Evolutionary conservation across 1,140 invertebrate genomes (phyloP), one percentile per base, ranked within the genome.

Genomic region (Oscheius sp.): DNA sequence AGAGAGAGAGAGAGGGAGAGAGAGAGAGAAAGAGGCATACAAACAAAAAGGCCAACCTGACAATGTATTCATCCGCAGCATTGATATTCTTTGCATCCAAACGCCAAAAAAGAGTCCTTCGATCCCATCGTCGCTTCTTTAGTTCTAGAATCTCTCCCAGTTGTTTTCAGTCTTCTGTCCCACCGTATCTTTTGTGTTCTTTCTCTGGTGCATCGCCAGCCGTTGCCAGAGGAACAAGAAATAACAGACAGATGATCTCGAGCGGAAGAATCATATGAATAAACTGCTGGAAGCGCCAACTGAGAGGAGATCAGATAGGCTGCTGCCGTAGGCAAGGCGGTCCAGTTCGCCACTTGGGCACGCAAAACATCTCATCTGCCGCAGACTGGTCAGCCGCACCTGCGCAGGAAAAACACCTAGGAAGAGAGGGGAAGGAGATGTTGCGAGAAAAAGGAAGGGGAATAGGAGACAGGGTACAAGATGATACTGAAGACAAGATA

Each of bases 11-110:
- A n/a, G n/a, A 42, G n/a, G 38, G 38, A n/a, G 38, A 42, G 38
- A 42, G 10, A 10, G n/a, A 42, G 38, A 10, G 38, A 42, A 42
- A 42, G 38, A 10, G 38, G 10, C 38, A 42, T 42, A 42, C n/a
- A 42, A 42, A 61, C 4, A 61, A 28, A 10, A 13, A 61, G 32
- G 15, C 20, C n/a, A 13, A 68, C 69, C 69, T 71, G 35, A 71
- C 29, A 26, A 71, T 71, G 36, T 49, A 71, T 26, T 61, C 42
- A 38, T 71, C 69, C 20, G 38, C 59, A 10, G 58, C 61, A 13
- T 61, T 31, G 3, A 71, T 31, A 35, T 71, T 71, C 42, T 64
- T 59, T 15, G 69, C 52, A 20, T 64, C 28, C 26, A 71, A 32
- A 26, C 59, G 34, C 69, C 69, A 71, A 2, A 61, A 63, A 15